Base-by-base conservation (phyloP, 2,113 vertebrate genomes). In the Alethe castanea region DNA sequence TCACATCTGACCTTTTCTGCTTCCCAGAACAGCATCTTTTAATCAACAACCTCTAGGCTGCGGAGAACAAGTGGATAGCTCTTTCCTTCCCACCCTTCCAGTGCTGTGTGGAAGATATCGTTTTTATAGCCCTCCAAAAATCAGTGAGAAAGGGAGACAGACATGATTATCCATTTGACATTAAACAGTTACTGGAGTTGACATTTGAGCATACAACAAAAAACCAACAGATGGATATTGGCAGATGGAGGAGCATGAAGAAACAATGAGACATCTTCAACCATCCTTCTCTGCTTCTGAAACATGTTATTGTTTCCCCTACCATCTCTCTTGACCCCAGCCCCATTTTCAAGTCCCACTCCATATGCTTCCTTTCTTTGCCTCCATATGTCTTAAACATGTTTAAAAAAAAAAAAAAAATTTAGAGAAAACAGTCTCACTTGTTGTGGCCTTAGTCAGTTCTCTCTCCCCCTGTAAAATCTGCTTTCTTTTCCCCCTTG, bases 181-280 rank as follows among this genome's bases (percentile, higher is more conserved):
- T 95, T 95, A 92, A 96, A 92, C 83, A 95, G 77, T 91, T 92
- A 94, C 73, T 89, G 61, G 40, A 96, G 93, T 31, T 96, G 92
- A 96, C 95, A 95, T 97, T 94, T 94, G 86, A 95, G 78, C 19
- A 12, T n/a, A 84, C 91, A 95, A 97, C 86, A 96, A 67, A 92
- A 96, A 97, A 87, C 93, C 93, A 96, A 87, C 96, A 97, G 95
- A 96, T 97, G 95, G 96, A 76, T 97, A 95, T 95, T 91, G 94
- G 64, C 96, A 97, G 96, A 97, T 95, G 96, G 95, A 96, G 78
- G 53, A 96, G 87, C 70, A 91, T 40, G 86, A 85, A 95, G 94
- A 95, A 95, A 97, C 96, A 97, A 96, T 96, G 93, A 95, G 95
- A 88, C 90, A 96, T 96, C 93, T 74, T 84, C 90, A 82, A 74